phyloP scores from a whole-genome alignment of 2,888 invertebrate species.

The Hypomecis punctinalis region DNA sequence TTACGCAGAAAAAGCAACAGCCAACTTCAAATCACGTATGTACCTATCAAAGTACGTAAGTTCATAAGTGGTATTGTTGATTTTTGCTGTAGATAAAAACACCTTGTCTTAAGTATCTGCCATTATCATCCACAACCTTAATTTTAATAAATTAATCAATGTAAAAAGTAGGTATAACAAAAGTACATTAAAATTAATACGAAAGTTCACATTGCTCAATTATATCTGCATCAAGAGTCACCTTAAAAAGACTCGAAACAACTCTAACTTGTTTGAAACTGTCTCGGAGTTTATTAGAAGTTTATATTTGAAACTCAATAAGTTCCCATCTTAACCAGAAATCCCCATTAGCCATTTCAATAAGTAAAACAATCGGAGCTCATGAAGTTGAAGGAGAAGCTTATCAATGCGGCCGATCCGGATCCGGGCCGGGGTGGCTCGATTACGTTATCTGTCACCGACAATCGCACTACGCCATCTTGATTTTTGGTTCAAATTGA shows the following conservation, averaged over 20 bases:
- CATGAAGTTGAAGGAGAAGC: slow-evolving; percentile 17
- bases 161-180: too few species aligned
- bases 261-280: not conserved
- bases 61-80: too few species aligned
- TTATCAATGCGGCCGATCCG: not conserved
- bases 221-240: not conserved
- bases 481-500: too few species aligned
- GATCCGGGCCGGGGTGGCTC: not conserved
- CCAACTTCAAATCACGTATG: too few species aligned
- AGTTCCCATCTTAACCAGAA: slow-evolving; percentile 23
- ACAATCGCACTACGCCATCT: too few species aligned
- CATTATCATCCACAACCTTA: too few species aligned
- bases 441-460: too few species aligned
- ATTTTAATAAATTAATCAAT: too few species aligned
- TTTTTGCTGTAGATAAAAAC: too few species aligned
- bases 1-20: too few species aligned
- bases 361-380: slow-evolving; percentile 30
- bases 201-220: not conserved
- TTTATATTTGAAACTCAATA: slow-evolving; percentile 9
- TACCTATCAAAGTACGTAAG: too few species aligned
- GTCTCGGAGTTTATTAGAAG: slow-evolving; percentile 1
- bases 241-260: slow-evolving; percentile 1
- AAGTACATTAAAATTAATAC: not conserved
- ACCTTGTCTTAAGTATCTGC: too few species aligned
- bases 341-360: slow-evolving; percentile 31